A percentile compares a stretch with the other conserved stretches of the same genome.
Conservation (phyloP, 2,888 invertebrate genomes). For the Cephalotes varians region DNA sequence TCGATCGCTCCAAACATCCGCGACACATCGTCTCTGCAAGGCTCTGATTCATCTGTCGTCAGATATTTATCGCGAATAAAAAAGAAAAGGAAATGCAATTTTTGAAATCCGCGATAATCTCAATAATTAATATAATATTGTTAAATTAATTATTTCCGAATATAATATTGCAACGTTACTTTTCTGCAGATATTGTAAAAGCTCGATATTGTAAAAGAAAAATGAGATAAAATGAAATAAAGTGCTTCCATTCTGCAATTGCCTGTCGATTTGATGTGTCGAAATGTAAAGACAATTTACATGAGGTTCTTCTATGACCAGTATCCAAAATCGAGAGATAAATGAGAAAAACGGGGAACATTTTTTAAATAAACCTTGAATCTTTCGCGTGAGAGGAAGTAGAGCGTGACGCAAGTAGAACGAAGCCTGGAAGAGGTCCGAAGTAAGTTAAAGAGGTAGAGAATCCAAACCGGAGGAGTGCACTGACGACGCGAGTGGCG, state of each 20-base stretch:
- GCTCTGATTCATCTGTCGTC: constrained; percentile 32
- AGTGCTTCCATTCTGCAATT: not conserved
- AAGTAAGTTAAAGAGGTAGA: constrained; percentile 5
- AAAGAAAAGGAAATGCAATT: not conserved
- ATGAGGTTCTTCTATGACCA: not conserved
- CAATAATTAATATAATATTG: constrained; percentile 18
- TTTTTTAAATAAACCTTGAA: constrained; percentile 55
- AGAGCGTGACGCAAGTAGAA: not conserved
- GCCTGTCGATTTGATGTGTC: not conserved
- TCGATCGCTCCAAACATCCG: constrained; percentile 38
- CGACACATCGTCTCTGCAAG: constrained; percentile 26
- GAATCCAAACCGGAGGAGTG: constrained; percentile 19
- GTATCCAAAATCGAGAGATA: constrained; percentile 20
- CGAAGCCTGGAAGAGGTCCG: not conserved
- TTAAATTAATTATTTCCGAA: not conserved
- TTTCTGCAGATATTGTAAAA: not conserved
- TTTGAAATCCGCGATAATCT: not conserved
- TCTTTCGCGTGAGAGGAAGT: constrained; percentile 4
- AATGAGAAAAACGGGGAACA: constrained; percentile 24
- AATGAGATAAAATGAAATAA: not conserved
- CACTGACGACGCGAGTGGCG: constrained; percentile 32
- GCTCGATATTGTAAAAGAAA: not conserved
- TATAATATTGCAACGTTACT: not conserved
- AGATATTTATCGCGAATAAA: constrained; percentile 41
- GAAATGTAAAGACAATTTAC: not conserved